Evolutionary conservation across 1,140 invertebrate genomes (phyloP).

Genomic region (Spodoptera frugiperda): DNA sequence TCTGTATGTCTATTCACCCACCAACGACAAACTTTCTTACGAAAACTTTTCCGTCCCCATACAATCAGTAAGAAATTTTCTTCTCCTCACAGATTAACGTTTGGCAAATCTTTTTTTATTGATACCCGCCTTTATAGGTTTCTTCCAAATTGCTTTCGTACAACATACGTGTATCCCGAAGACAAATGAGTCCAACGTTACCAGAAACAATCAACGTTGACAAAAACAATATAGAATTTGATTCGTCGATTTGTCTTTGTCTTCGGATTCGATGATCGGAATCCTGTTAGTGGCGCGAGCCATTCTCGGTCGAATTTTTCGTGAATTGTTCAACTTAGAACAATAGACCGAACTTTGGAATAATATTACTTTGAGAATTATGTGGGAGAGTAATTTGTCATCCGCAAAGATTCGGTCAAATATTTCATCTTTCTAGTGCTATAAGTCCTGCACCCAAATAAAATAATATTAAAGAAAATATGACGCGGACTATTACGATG

Average conservation of each 20-base stretch:
- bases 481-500: constrained; percentile 6
- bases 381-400: no score
- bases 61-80: constrained; percentile 15
- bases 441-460: not conserved
- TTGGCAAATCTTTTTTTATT: constrained; percentile 32
- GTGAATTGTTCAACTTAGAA: not conserved
- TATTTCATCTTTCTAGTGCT: not conserved
- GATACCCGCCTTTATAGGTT: constrained; percentile 31
- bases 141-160: constrained; percentile 39
- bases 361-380: no score
- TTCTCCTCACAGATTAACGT: constrained; percentile 35
- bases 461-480: constrained; percentile 31
- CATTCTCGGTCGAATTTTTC: not conserved
- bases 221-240: constrained; percentile 62
- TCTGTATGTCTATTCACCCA: constrained; percentile 10
- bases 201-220: constrained; percentile 37
- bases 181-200: constrained; percentile 36
- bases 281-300: constrained; percentile 6
- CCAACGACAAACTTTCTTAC: not conserved
- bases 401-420: not conserved
- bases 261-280: constrained; percentile 42
- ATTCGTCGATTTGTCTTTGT: constrained; percentile 60
- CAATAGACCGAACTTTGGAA: no score
- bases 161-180: constrained; percentile 28
- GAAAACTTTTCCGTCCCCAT: constrained; percentile 19